Percentiles rank a stretch among this genome's conserved stretches.
These are phyloP conservation scores for Sciurus niger DNA, from an alignment of 2,113 vertebrate species.

Conservation along the genomic window DNA sequence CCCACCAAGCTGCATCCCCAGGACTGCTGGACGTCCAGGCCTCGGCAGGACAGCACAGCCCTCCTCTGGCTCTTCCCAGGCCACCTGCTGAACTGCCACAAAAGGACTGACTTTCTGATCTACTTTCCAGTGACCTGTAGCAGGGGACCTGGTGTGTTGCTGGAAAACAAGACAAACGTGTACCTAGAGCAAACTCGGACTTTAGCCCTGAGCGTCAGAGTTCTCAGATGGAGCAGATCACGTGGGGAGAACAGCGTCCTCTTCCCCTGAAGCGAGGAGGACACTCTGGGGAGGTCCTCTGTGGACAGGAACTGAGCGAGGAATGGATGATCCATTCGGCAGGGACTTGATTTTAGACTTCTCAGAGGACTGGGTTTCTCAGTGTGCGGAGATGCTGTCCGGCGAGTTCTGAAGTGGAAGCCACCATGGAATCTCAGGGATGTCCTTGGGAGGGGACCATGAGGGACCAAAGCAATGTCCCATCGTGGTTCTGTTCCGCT, in stretches of 20 bases:
- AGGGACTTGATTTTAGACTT: not conserved
- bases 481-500: not conserved
- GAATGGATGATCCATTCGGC: not conserved
- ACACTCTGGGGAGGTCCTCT: not conserved
- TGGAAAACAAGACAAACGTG: too few species aligned
- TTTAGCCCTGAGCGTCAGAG: not conserved
- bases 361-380: not conserved
- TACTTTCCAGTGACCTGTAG: slow-evolving; percentile 12
- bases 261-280: not conserved
- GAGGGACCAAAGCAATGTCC: not conserved
- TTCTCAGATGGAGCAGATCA: not conserved
- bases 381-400: not conserved
- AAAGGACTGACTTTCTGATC: not conserved
- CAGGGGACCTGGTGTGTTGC: not conserved
- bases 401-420: not conserved
- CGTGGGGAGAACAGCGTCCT: not conserved
- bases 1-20: not conserved
- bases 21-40: not conserved
- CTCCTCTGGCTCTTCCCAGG: not conserved
- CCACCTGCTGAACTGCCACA: not conserved
- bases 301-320: not conserved
- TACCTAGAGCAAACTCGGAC: not conserved
- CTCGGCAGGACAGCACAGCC: not conserved
- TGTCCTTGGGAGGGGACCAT: too few species aligned
- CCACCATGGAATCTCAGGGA: not conserved